Evolutionary conservation across 2,797 vertebrate genomes (phyloP), one percentile per base, ranked within the genome.

Genomic region (Alosa sapidissima): DNA sequence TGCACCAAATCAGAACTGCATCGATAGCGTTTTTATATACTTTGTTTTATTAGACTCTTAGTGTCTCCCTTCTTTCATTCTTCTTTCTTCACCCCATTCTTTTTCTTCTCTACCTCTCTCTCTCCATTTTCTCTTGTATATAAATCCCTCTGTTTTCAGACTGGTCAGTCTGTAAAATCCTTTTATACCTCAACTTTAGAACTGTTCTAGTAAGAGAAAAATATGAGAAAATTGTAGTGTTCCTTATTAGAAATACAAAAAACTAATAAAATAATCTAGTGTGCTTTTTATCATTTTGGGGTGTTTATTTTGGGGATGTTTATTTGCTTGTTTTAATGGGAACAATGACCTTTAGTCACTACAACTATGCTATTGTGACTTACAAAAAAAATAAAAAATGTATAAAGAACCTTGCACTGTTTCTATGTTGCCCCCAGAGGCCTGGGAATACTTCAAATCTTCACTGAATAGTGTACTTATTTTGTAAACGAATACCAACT

Each of bases 121-220:
- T 95, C 95, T 93, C 95, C 92, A 94, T 92, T 95, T 92, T 94
- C 91, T 95, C 94, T 94, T 96, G 95, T 96, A 95, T 95, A 96
- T 96, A 96, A 94, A 93, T 93, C 93, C 94, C 93, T 92, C 93
- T 94, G 94, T 95, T 96, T 95, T 94, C 95, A 96, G 95, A 95
- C 95, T 90, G 90, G 93, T 91, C 91, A 94, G 94, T 96, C 96
- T 95, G 95, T 95, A 95, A 95, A 95, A 94, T 96, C 95, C 95
- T 96, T 96, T 96, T 96, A 96, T 96, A 96, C 96, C 96, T 96
- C 96, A 96, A 96, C 95, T 96, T 96, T 96, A 96, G 96, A 96
- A 94, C 94, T 94, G 96, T 96, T 96, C 95, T 96, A 96, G 96
- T 95, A 95, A 95, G 94, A 95, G 94, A 95, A 93, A 88, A 94